These are phyloP conservation scores for Scopus umbretta DNA, from an alignment of 2,113 vertebrate species.

Conservation along the genomic window DNA sequence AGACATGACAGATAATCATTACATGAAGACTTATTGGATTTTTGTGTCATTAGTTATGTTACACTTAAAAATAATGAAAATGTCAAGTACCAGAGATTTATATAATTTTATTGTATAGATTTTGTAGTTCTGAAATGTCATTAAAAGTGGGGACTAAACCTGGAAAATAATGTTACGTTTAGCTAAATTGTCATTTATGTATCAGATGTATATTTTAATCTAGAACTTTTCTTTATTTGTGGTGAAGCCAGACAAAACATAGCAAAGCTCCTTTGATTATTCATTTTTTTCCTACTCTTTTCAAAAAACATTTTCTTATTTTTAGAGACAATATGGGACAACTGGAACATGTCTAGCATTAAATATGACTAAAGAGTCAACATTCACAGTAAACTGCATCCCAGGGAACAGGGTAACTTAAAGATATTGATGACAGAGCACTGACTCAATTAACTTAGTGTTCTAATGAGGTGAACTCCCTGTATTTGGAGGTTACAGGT, in stretches of 20 bases:
- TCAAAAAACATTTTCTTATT: neutral
- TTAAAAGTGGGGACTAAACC: neutral
- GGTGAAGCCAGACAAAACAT: neutral
- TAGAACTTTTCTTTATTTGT: neutral
- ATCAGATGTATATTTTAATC: neutral
- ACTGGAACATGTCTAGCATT: neutral
- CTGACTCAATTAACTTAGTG: conserved; percentile 65
- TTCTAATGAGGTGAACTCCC: conserved; percentile 72
- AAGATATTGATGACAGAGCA: conserved; percentile 65
- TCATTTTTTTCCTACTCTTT: neutral
- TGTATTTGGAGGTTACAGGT: conserved; percentile 60
- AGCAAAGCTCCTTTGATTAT: neutral
- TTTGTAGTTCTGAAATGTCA: neutral
- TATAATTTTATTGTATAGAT: neutral
- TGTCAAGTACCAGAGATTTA: neutral
- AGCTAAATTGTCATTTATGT: neutral
- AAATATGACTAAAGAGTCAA: conserved; percentile 49
- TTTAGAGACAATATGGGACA: neutral
- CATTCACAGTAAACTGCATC: conserved; percentile 34
- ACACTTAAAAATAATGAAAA: neutral
- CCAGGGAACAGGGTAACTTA: conserved; percentile 55
- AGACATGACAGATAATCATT: neutral
- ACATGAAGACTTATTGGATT: neutral
- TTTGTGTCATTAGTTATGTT: neutral
- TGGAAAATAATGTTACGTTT: neutral